Conservation (phyloP, 2,113 vertebrate species). For the Neodontobutis hainanensis region DNA sequence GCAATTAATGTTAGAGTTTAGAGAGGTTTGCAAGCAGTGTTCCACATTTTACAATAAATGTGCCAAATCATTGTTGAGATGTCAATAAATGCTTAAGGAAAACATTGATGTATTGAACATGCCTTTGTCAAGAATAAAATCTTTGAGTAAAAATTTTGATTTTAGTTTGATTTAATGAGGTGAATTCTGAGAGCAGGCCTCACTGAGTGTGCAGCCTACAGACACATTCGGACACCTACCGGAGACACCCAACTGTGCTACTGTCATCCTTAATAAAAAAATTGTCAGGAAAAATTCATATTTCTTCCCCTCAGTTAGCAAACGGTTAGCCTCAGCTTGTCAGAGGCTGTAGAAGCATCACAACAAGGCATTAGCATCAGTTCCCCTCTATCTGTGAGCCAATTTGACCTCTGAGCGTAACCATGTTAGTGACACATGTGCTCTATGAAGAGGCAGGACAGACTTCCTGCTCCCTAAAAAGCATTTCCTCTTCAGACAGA, state of each 20-base stretch:
- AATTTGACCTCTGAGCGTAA: constrained; percentile 52
- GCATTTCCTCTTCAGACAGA: background rate
- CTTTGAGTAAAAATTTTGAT: constrained; percentile 62
- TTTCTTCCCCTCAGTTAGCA: constrained; percentile 43
- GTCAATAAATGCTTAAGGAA: constrained; percentile 54
- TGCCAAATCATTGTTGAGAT: constrained; percentile 59
- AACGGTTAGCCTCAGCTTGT: constrained; percentile 53
- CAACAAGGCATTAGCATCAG: constrained; percentile 48
- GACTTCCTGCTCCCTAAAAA: constrained; percentile 14
- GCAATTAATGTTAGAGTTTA: constrained; percentile 45
- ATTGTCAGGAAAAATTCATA: constrained; percentile 61
- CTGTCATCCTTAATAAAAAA: constrained; percentile 59
- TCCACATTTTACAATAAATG: constrained; percentile 51
- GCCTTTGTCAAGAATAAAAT: constrained; percentile 46
- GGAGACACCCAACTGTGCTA: constrained; percentile 38
- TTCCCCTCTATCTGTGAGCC: constrained; percentile 46
- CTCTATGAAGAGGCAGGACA: constrained; percentile 22
- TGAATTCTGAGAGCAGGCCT: constrained; percentile 59
- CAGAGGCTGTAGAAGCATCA: constrained; percentile 46
- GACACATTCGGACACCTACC: constrained; percentile 50
- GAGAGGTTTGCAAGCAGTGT: constrained; percentile 61
- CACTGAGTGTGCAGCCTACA: constrained; percentile 52
- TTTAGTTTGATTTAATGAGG: constrained; percentile 60
- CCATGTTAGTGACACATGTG: constrained; percentile 53
- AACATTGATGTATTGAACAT: constrained; percentile 32